Evolutionary conservation across 2,113 vertebrate species (phyloP), one percentile per base, ranked within the genome.

Genomic region (Athene cunicularia): DNA sequence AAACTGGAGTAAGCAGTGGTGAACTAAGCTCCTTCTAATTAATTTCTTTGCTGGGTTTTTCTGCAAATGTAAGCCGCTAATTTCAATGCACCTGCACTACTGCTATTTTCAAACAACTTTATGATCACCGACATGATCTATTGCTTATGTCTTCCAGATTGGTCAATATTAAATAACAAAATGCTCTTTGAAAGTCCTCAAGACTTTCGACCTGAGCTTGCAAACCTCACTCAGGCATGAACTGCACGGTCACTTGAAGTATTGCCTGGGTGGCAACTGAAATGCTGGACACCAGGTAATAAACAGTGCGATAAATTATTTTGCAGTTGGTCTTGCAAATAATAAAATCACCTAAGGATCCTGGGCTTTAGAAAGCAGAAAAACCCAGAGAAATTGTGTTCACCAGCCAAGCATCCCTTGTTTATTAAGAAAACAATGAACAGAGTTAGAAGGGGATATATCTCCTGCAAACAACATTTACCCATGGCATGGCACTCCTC

Each of bases 311-410:
- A 83, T 66, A 77, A 83, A 59, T 94, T 88, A 84, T 43, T 86
- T 86, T 6, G 21, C 86, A 41, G 43, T 79, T 58, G 27, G 26
- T 53, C 70, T 90, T 52, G 63, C 28, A 88, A 93, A 76, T 35
- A 72, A 50, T 33, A 66, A 72, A 91, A 74, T 63, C 50, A 83
- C 23, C 37, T 67, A 47, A 75, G 33, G 58, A 80, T 86, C 71
- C 97, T 96, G 95, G 95, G 97, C 95, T 96, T 96, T 93, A 50
- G 91, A 73, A 86, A 96, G 97, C 95, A 97, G 97, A 97, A 97
- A 97, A 97, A 96, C 94, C 93, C 95, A 97, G 94, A 97, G 94
- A 97, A 96, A 96, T 94, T 95, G 22, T 95, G 73, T 90, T 95
- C 41, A 86, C 49, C 91, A 85, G 67, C 47, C 79, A 87, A 79